These are phyloP conservation scores for Dicyrtomina minuta DNA, from an alignment of 2,888 invertebrate genomes.

Conservation along the genomic window DNA sequence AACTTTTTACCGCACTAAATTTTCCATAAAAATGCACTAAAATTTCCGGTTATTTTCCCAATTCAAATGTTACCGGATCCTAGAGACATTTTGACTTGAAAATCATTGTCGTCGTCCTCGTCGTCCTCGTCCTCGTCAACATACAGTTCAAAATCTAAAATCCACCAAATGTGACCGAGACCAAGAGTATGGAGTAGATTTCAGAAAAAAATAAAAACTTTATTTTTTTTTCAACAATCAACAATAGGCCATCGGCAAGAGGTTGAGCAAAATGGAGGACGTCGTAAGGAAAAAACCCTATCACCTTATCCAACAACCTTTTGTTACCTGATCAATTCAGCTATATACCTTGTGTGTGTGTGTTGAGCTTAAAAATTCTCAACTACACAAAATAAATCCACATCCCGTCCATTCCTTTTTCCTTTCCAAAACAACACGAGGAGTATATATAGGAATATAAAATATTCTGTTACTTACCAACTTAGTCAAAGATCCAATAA, in stretches of 20 bases:
- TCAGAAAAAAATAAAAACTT: background rate
- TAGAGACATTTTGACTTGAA: no score
- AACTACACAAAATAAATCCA: background rate
- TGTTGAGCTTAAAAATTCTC: conserved; percentile 5
- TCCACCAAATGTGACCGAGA: no score
- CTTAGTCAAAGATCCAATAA: conserved; percentile 11
- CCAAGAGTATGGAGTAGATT: background rate
- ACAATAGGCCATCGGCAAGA: conserved; percentile 35
- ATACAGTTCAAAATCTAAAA: no score
- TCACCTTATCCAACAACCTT: conserved; percentile 30
- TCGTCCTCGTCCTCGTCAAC: no score
- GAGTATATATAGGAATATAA: no score
- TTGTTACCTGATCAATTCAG: conserved; percentile 30
- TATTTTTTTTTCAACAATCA: background rate
- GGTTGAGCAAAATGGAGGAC: conserved; percentile 43
- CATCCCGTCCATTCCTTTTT: background rate
- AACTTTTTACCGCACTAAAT: no score
- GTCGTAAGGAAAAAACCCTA: conserved; percentile 24
- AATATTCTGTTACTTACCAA: conserved; percentile 5
- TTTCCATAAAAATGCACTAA: no score
- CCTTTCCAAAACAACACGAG: background rate
- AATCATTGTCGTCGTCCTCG: no score
- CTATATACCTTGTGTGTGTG: no score
- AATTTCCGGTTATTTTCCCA: no score
- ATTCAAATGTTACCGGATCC: no score